Conservation (phyloP, 2,113 vertebrate genomes). For the Cricetomys ansorgei region DNA sequence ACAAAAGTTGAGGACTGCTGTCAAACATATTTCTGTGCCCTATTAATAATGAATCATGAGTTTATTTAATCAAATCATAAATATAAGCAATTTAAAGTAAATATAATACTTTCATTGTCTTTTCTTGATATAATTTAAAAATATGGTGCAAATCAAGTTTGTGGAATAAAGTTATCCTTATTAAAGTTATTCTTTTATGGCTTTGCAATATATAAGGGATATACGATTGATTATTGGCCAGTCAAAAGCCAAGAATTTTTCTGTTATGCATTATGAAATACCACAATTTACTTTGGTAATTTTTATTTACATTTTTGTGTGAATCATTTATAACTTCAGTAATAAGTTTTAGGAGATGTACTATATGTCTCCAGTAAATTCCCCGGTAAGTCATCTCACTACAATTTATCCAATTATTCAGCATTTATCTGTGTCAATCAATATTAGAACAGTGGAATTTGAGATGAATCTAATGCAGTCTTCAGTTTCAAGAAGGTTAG, state of each 20-base stretch:
- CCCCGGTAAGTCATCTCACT: background rate
- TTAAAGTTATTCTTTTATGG: background rate
- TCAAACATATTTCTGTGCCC: background rate
- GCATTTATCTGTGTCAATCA: background rate
- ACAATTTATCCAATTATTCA: background rate
- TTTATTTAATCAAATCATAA: background rate
- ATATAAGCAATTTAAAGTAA: background rate
- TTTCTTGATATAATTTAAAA: background rate
- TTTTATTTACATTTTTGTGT: conserved; percentile 33
- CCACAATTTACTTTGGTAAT: background rate
- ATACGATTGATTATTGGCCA: background rate
- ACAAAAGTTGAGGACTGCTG: background rate
- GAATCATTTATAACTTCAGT: background rate
- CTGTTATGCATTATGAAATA: background rate
- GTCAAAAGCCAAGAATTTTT: background rate
- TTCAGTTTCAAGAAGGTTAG: background rate
- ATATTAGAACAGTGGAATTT: background rate
- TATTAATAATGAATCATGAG: background rate
- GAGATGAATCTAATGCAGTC: background rate
- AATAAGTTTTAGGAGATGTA: background rate
- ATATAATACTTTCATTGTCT: background rate
- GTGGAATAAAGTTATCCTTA: background rate
- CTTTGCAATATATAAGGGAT: background rate
- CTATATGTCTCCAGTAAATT: background rate
- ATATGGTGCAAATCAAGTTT: background rate